Evolutionary conservation across 2,888 invertebrate species (phyloP).

Genomic region (Griposia aprilina): DNA sequence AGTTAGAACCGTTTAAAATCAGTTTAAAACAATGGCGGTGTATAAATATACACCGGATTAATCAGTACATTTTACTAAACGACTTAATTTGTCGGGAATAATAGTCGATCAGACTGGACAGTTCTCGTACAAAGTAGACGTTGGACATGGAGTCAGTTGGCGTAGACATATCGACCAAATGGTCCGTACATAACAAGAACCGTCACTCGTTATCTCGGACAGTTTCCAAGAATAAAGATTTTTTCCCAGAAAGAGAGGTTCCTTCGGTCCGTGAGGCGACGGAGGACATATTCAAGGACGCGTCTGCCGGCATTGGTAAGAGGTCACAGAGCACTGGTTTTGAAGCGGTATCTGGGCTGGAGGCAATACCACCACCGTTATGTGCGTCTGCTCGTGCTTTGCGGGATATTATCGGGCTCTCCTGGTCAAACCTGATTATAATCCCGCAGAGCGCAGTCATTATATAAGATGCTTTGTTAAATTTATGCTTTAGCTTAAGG

Average conservation of each 20-base stretch:
- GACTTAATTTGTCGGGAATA: neutral
- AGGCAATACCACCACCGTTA: neutral
- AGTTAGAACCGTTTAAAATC: neutral
- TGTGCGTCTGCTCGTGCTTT: neutral
- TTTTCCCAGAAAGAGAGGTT: neutral
- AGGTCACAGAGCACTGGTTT: neutral
- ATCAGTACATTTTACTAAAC: neutral
- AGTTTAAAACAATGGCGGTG: neutral
- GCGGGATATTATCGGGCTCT: neutral
- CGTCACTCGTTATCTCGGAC: too few relatives aligned
- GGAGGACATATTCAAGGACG: neutral
- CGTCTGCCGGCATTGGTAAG: neutral
- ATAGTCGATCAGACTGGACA: too few relatives aligned
- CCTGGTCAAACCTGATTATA: too few relatives aligned
- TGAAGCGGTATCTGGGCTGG: neutral
- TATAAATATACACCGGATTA: neutral
- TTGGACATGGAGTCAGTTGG: too few relatives aligned
- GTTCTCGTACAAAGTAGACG: too few relatives aligned
- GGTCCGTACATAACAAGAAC: too few relatives aligned
- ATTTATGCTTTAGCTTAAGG: neutral
- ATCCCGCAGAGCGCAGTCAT: neutral
- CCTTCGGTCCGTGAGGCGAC: neutral
- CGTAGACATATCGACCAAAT: too few relatives aligned
- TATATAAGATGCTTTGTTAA: neutral
- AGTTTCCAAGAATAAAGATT: too few relatives aligned